Conservation (phyloP, 2,797 vertebrate genomes). For the Zalophus californianus region DNA sequence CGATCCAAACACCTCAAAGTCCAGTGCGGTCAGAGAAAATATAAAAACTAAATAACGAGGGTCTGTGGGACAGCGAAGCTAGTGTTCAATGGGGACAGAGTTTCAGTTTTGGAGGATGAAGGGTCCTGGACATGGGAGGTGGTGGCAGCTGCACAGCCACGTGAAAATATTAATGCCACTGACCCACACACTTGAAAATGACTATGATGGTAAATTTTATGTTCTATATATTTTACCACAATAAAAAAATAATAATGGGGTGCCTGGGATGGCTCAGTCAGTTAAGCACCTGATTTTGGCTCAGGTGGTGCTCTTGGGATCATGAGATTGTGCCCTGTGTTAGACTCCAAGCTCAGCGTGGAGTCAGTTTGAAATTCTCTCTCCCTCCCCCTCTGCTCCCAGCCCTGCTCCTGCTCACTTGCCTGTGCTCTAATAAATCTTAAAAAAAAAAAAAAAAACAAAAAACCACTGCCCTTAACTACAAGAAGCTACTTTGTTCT, state of each 20-base stretch:
- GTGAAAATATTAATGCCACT: not conserved
- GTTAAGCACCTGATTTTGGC: not conserved
- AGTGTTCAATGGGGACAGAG: not conserved
- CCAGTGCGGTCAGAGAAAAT: not conserved
- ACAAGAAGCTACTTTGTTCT: not conserved
- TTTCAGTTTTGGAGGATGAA: not conserved
- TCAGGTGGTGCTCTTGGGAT: not conserved
- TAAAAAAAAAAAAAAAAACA: too few species aligned
- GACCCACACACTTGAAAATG: not conserved
- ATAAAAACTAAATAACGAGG: not conserved
- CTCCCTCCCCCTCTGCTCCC: not conserved
- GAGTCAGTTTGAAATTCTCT: not conserved
- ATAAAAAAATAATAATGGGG: not conserved
- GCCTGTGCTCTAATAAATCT: not conserved
- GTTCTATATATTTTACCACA: not conserved
- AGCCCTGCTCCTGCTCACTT: not conserved
- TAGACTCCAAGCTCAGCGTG: not conserved
- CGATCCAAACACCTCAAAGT: not conserved
- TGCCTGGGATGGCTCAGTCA: not conserved
- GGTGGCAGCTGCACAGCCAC: rapidly evolving
- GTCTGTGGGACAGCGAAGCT: not conserved
- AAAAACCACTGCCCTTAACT: not conserved
- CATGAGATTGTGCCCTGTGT: not conserved
- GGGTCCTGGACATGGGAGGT: not conserved
- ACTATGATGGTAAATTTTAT: not conserved